Percentiles rank a stretch among this genome's conserved stretches.
phyloP scores from a whole-genome alignment of 2,888 invertebrate genomes.

The Thereva nobilitata region DNA sequence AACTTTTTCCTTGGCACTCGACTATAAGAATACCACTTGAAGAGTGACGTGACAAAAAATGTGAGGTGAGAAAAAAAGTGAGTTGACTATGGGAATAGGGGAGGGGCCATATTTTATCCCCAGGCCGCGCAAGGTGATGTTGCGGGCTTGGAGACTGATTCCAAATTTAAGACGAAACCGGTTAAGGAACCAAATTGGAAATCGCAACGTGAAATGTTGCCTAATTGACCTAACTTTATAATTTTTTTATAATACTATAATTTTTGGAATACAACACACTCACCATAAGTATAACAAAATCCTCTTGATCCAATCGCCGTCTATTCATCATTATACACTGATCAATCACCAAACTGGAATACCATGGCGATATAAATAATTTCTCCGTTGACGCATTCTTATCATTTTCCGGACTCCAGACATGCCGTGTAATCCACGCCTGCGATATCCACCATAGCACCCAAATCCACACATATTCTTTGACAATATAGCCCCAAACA shows the following conservation, averaged over 20 bases:
- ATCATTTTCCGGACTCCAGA: conserved; percentile 84
- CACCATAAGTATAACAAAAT: conserved; percentile 59
- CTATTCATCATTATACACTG: conserved; percentile 83
- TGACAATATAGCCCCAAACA: conserved; percentile 62
- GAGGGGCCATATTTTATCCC: too few species aligned
- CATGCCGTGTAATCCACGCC: conserved; percentile 81
- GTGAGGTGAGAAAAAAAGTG: too few species aligned
- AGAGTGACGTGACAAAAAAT: too few species aligned
- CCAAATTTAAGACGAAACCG: too few species aligned
- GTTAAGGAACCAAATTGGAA: too few species aligned
- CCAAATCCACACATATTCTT: conserved; percentile 78
- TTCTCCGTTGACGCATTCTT: conserved; percentile 82
- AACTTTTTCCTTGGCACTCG: too few species aligned
- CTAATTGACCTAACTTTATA: background rate
- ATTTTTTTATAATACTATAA: background rate
- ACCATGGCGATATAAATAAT: conserved; percentile 83
- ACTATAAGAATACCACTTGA: too few species aligned
- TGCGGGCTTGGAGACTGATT: too few species aligned
- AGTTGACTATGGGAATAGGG: too few species aligned
- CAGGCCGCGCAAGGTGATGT: too few species aligned
- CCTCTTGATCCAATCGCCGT: conserved; percentile 69
- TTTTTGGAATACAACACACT: conserved; percentile 29
- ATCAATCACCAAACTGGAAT: conserved; percentile 79
- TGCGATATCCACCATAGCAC: conserved; percentile 80
- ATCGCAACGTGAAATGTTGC: conserved; percentile 1